Percentiles rank a stretch among this genome's conserved stretches.
Evolutionary conservation across 2,888 invertebrate genomes (phyloP).

Genomic region (Leptura quadrifasciata): DNA sequence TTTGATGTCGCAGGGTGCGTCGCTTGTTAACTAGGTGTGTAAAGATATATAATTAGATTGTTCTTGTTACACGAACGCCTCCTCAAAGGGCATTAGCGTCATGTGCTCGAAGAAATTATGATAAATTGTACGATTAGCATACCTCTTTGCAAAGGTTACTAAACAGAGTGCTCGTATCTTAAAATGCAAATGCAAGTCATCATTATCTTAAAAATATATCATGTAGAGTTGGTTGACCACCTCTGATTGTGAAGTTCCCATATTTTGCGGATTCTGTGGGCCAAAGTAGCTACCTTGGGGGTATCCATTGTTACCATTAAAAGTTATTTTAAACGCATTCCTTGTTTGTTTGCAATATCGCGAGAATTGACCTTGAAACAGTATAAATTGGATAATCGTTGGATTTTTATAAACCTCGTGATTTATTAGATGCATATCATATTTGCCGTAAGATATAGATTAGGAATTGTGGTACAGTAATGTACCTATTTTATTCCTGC

Average conservation of each 20-base stretch:
- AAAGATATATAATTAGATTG: conserved; percentile 49
- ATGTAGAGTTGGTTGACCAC: conserved; percentile 38
- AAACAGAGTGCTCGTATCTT: conserved; percentile 8
- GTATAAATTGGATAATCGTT: no score
- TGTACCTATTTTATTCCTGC: no score
- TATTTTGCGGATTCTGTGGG: not conserved
- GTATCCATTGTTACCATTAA: not conserved
- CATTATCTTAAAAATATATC: conserved; percentile 16
- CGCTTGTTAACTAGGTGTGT: conserved; percentile 45
- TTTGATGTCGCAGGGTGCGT: conserved; percentile 40
- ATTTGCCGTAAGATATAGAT: no score
- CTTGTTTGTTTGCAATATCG: no score
- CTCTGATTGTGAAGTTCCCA: not conserved
- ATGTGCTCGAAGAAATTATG: conserved; percentile 45
- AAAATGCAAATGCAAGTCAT: conserved; percentile 20
- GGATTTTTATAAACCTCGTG: no score
- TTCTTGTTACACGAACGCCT: conserved; percentile 43
- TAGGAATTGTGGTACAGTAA: no score
- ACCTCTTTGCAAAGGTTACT: conserved; percentile 43
- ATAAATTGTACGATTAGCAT: conserved; percentile 44
- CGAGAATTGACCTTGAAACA: no score
- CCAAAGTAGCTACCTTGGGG: not conserved
- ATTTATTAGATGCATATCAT: no score
- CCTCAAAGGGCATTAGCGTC: conserved; percentile 43
- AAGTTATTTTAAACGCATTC: not conserved